Evolutionary conservation across 2,113 vertebrate species (phyloP).

Genomic region (Sceloporus undulatus): DNA sequence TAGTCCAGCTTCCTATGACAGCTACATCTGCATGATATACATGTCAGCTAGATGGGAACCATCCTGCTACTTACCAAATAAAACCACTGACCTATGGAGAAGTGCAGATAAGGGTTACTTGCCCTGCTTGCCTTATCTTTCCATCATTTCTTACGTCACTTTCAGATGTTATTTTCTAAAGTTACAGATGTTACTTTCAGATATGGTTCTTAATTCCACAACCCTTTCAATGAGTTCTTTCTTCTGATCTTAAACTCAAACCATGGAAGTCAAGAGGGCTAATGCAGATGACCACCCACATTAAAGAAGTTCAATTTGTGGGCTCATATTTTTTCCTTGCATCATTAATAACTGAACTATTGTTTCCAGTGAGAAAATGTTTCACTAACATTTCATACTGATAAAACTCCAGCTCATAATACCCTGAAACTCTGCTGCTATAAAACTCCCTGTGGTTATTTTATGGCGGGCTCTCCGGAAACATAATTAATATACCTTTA

Average conservation of each 20-base stretch:
- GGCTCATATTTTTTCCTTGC: slow-evolving; percentile 31
- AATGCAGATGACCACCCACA: slow-evolving; percentile 24
- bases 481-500: slow-evolving; percentile 56
- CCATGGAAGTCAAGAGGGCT: background rate
- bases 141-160: background rate
- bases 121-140: background rate
- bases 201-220: background rate
- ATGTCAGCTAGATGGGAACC: background rate
- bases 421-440: background rate
- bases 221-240: background rate
- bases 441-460: slow-evolving; percentile 45
- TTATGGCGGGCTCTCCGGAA: slow-evolving; percentile 50
- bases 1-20: background rate
- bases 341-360: slow-evolving; percentile 53
- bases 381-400: slow-evolving; percentile 46
- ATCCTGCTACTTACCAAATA: background rate
- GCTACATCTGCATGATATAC: too few relatives aligned
- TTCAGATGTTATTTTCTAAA: background rate
- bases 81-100: background rate
- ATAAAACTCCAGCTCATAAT: slow-evolving; percentile 46
- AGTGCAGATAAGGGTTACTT: background rate
- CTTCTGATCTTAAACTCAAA: background rate
- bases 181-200: background rate
- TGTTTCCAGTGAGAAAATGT: slow-evolving; percentile 33
- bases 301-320: slow-evolving; percentile 13